Conservation (phyloP, 2,888 invertebrate species). For the Rhamphomyia laevipes region DNA sequence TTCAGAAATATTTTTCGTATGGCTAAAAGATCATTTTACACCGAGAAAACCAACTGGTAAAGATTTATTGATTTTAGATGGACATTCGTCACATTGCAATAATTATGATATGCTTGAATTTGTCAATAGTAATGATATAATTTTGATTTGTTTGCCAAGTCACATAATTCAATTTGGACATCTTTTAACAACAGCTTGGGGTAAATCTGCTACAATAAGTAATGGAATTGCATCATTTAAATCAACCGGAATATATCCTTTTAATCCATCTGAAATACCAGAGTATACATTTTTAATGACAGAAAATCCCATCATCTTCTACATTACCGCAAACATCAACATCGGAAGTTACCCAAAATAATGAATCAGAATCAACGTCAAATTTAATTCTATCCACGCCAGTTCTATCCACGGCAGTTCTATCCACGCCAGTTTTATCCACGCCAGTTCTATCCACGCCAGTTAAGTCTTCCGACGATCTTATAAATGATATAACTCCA, state of each 20-base stretch:
- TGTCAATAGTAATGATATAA: conserved; percentile 1
- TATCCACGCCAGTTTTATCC: background rate
- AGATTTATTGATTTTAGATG: conserved; percentile 17
- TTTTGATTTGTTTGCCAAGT: conserved; percentile 2
- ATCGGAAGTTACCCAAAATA: background rate
- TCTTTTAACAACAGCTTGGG: background rate
- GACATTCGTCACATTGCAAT: conserved; percentile 4
- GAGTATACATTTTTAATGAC: background rate
- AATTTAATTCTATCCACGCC: background rate
- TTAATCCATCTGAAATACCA: background rate
- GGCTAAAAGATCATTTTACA: conserved; percentile 20
- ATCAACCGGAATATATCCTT: background rate
- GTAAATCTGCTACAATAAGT: background rate
- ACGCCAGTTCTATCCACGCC: background rate
- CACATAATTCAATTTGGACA: conserved; percentile 3
- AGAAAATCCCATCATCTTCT: background rate
- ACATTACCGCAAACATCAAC: background rate
- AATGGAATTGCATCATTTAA: background rate
- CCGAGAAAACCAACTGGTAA: conserved; percentile 18
- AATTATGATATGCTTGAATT: conserved; percentile 2
- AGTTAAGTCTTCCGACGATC: background rate
- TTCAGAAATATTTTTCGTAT: conserved; percentile 18
- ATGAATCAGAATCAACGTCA: no score
- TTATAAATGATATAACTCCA: background rate
- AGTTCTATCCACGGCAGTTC: no score